Conservation (phyloP, 2,113 vertebrate species). For the Condylura cristata region DNA sequence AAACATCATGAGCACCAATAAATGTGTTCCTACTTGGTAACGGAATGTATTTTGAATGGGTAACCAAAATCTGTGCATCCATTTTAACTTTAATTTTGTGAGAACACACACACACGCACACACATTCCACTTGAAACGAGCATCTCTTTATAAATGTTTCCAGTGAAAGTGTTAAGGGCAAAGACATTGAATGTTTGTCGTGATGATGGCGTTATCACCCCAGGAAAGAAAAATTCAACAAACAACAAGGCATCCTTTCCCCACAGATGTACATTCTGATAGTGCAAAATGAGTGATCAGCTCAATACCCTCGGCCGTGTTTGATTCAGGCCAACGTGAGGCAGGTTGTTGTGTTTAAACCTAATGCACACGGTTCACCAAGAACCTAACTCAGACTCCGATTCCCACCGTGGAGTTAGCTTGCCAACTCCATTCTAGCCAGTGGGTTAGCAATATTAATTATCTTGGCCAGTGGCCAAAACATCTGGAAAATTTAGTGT, state of each 20-base stretch:
- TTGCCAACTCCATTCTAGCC: not conserved
- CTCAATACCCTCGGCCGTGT: not conserved
- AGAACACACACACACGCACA: too few relatives aligned
- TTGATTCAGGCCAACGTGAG: not conserved
- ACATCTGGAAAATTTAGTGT: slow-evolving; percentile 42
- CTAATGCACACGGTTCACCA: not conserved
- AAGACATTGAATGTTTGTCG: not conserved
- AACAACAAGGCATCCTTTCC: not conserved
- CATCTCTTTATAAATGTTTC: slow-evolving; percentile 1
- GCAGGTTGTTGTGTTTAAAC: not conserved
- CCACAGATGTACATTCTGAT: not conserved
- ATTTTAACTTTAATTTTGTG: slow-evolving; percentile 30
- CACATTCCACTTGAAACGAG: not conserved
- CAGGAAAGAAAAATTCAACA: not conserved
- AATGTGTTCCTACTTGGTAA: not conserved
- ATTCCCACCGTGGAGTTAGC: not conserved
- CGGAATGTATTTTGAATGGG: not conserved
- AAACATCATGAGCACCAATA: not conserved
- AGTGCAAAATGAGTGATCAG: not conserved
- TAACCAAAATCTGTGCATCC: not conserved
- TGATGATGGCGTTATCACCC: not conserved
- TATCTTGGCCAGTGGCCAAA: slow-evolving; percentile 12
- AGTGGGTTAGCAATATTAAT: slow-evolving; percentile 38
- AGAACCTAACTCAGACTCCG: not conserved
- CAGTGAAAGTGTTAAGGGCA: not conserved